Evolutionary conservation across 2,113 vertebrate species (phyloP), one percentile per base, ranked within the genome.

Genomic region (Cyanoramphus novaezelandiae): DNA sequence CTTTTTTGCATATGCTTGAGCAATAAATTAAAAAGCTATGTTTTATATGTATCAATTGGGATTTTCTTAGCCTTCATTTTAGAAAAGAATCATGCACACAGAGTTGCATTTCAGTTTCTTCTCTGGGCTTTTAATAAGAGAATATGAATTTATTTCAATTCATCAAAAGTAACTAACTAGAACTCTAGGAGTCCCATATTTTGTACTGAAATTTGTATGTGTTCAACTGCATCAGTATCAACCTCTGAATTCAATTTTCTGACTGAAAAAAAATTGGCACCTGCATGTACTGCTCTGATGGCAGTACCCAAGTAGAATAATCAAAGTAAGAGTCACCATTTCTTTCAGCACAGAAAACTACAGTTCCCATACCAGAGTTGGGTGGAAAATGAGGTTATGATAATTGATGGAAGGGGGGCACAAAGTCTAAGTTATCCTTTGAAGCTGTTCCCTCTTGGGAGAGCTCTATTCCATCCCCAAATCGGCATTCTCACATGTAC

Each of bases 111-210:
- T 91, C 60, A 50, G 88, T 83, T 92, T 91, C 44, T 91, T 91
- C 52, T 93, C 78, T 74, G 50, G 52, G 87, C 37, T 94, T 96
- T 95, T 95, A 96, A 91, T 85, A 95, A 74, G 55, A 88, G n/a
- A 88, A 74, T 83, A 90, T 92, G 82, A 91, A 95, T 93, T 95
- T 95, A 94, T 96, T 96, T 96, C 82, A 94, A 53, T 95, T 97
- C 62, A 95, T 93, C 92, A 95, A 75, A 94, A 95, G 75, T 67
- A 88, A 92, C 90, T 93, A 95, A 76, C 82, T 85, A 89, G 86
- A 97, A 90, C 71, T 92, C 55, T 50, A 55, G 21, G 44, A 93
- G 64, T 74, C 52, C 68, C 0, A 0, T 53, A 72, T 91, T 95
- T 89, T 79, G 57, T 89, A 83, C 63, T 55, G 60, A 97, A 95